Base-by-base conservation (phyloP, 2,797 vertebrate species). In the Pteronotus mesoamericanus region DNA sequence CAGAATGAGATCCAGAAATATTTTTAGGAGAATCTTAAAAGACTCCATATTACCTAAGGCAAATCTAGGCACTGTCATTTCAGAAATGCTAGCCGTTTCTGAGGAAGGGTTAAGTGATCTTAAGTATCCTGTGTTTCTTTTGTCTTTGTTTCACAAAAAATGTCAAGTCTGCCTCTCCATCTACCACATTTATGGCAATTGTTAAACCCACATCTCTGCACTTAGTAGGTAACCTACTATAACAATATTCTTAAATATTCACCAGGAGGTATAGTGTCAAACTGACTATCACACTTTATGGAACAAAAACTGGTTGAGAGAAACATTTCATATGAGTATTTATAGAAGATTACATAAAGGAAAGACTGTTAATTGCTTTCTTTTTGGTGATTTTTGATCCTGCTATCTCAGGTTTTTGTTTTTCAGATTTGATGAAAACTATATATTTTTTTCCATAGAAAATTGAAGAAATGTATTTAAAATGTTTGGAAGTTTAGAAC, bases 361-460 rank as follows among this genome's bases (percentile, higher is more conserved):
- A 84, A 61, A n/a, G 19, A 26, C 64, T 55, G 6, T 48, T 86
- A 29, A 34, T 29, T 74, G 22, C 9, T 86, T 94, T 89, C 15
- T 82, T 93, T 82, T 64, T 5, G 39, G 2, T 69, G 10, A 5
- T 61, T 86, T 96, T 88, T 77, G n/a, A 90, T 53, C 53, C 79
- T 92, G 46, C 34, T 55, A 29, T 92, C 34, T 68, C 55, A 44
- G 59, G 46, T 86, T 94, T 85, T 78, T 87, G 71, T 32, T 18
- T 85, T 89, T 94, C 85, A 68, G 57, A 91, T 79, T 46, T 68
- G 57, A 57, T 61, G 78, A 91, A 93, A 84, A 9, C n/a, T 78
- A 2, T 71, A 15, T 8, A 21, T 87, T 91, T 42, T 48, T 55
- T 83, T 48, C 29, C 44, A n/a, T 57, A 84, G 77, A 71, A 86